Conservation (phyloP, 92 coral and sea anemone species). For the Palythoa grandis region DNA sequence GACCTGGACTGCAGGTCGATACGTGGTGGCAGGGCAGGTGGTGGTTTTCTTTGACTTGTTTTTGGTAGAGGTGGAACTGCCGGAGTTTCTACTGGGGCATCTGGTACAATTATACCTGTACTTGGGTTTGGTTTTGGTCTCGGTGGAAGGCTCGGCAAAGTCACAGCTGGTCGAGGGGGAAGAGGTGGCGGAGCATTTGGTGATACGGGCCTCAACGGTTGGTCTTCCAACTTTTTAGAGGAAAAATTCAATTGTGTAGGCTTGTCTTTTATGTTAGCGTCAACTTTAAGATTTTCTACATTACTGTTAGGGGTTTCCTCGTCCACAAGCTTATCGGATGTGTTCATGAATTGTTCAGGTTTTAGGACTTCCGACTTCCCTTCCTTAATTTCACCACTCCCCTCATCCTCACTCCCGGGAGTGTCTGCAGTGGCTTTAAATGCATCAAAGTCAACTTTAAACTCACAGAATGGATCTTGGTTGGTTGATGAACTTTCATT, state of each 20-base stretch:
- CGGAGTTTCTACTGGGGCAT: slow-evolving; percentile 37
- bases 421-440: neutral
- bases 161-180: slow-evolving; percentile 84
- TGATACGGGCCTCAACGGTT: slow-evolving; percentile 55
- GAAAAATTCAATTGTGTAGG: slow-evolving; percentile 51
- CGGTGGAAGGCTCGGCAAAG: slow-evolving; percentile 95
- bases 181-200: slow-evolving; percentile 95
- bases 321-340: slow-evolving; percentile 8
- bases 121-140: slow-evolving; percentile 68
- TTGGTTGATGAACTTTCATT: neutral
- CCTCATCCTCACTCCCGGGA: neutral
- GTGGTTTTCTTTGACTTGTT: slow-evolving; percentile 59
- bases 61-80: slow-evolving; percentile 55
- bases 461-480: slow-evolving; percentile 46
- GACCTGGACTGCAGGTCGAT: slow-evolving; percentile 75
- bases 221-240: slow-evolving; percentile 36
- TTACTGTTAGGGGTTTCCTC: neutral
- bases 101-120: slow-evolving; percentile 41
- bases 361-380: neutral
- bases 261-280: slow-evolving; percentile 3
- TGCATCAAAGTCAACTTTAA: slow-evolving; percentile 35
- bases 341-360: neutral
- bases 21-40: slow-evolving; percentile 95
- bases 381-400: slow-evolving; percentile 9
- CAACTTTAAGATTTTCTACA: neutral